Evolutionary conservation across 2,113 vertebrate genomes (phyloP), one percentile per base, ranked within the genome.

Genomic region (Cyprinodon tularosa): DNA sequence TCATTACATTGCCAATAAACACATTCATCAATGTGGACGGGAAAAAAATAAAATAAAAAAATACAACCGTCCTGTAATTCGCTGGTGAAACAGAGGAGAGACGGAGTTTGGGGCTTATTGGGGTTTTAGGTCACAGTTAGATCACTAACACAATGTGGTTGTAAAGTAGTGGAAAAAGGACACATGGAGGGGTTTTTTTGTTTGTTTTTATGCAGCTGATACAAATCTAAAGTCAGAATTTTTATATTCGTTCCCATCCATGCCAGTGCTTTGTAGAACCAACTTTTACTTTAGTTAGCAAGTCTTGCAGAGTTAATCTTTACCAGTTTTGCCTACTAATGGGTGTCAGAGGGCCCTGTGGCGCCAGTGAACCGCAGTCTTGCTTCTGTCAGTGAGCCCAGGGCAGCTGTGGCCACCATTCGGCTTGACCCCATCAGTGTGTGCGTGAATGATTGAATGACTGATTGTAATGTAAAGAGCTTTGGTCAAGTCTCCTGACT

Each of bases 1-100:
- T 96, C 94, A 95, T 96, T 97, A 96, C 73, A 91, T 90, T 93
- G 91, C 94, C 95, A 95, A 96, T 96, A 97, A 96, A 97, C 94
- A 95, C 94, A 96, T 96, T 96, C 92, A 96, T 97, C 94, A 96
- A 94, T 94, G 93, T 15, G 86, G 93, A 95, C 93, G 91, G 92
- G 94, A 94, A 95, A 95, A 67, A 50, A 72, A 73, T 17, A 50
- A 73, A 74, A 76, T 64, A 67, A 62, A 36, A 0, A 69, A 80
- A 71, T 42, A 86, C 86, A 82, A 74, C 81, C 82, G 80, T 77
- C 62, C 80, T 89, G 78, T 38, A 62, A 89, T 88, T 88, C 88
- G 42, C 80, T 40, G 0, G 50, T 8, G 12, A 68, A 66, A 68
- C 64, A 29, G 68, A 12, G 57, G 78, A 57, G 48, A 84, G 72